Evolutionary conservation across 2,113 vertebrate species (phyloP), one percentile per base, ranked within the genome.

Genomic region (Trinectes maculatus): DNA sequence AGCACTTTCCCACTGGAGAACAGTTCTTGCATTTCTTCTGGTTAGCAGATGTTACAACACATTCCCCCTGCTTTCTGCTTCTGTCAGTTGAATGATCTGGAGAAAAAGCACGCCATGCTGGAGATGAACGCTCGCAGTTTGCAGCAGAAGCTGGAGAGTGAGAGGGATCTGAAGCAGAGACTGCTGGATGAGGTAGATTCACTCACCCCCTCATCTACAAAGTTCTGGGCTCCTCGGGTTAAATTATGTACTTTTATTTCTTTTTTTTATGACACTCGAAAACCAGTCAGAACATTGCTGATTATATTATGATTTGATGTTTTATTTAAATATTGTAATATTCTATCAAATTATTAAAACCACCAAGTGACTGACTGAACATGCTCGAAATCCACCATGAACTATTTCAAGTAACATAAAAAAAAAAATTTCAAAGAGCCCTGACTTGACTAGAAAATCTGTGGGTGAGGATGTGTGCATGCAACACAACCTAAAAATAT

Each of bases 81-180:
- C 16, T 6, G 19, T 68, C 54, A 99, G 98, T 86, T 99, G 58
- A 96, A 92, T 37, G 96, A 99, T 82, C 89, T 99, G 91, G 98
- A 99, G 90, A 99, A 99, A 93, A 99, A 99, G 77, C 98, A 99
- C 0, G 91, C 96, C 62, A 98, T 99, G 96, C 89, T 99, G 80
- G 98, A 99, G 85, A 98, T 99, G 96, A 99, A 98, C 0, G 94
- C 98, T 8, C 95, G 94, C 59, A 98, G 96, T 85, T 89, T 99
- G 75, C 98, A 99, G 72, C 97, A 99, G 88, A 99, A 99, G 76
- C 92, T 99, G 53, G 98, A 99, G 90, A 96, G 96, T 0, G 98
- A 99, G 80, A 91, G 98, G 28, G 97, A 99, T 39, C 93, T 99
- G 71, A 99, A 99, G 71, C 96, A 98, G 77, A 95, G 96, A 69